phyloP scores from a whole-genome alignment of 2,888 invertebrate genomes.

The Panopea generosa region DNA sequence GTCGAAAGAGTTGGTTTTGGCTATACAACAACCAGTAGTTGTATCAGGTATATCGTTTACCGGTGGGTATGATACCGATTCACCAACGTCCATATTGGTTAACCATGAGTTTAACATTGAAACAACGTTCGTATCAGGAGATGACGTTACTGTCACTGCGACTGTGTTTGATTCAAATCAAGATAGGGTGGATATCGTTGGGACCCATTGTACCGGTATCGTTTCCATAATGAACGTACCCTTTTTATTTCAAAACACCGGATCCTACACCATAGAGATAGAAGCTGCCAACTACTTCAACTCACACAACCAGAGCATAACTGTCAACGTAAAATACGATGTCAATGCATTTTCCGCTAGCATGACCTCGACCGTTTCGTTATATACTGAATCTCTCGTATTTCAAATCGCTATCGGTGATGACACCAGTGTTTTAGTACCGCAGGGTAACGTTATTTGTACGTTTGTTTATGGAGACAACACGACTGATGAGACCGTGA shows the following conservation, averaged over 20 bases:
- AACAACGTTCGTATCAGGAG: slow-evolving; percentile 2
- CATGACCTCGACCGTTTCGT: too few species aligned
- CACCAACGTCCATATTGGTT: background rate
- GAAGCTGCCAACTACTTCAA: background rate
- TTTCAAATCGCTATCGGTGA: too few species aligned
- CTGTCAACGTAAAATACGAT: background rate
- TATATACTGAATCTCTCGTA: too few species aligned
- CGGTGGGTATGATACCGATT: slow-evolving; percentile 3
- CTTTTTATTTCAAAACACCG: too few species aligned
- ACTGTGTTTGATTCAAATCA: too few species aligned
- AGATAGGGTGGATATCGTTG: too few species aligned
- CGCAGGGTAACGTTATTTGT: too few species aligned
- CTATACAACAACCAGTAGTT: slow-evolving; percentile 7
- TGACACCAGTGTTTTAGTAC: too few species aligned
- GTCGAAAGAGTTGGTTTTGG: background rate
- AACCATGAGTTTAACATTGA: background rate
- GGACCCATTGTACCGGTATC: too few species aligned
- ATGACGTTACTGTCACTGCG: background rate
- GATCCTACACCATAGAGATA: background rate
- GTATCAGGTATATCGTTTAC: background rate
- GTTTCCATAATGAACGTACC: too few species aligned
- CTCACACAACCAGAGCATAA: background rate
- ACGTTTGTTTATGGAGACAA: background rate
- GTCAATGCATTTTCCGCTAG: too few species aligned
- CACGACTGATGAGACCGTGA: background rate